Evolutionary conservation across 2,113 vertebrate species (phyloP).

Genomic region (Pandion haliaetus): DNA sequence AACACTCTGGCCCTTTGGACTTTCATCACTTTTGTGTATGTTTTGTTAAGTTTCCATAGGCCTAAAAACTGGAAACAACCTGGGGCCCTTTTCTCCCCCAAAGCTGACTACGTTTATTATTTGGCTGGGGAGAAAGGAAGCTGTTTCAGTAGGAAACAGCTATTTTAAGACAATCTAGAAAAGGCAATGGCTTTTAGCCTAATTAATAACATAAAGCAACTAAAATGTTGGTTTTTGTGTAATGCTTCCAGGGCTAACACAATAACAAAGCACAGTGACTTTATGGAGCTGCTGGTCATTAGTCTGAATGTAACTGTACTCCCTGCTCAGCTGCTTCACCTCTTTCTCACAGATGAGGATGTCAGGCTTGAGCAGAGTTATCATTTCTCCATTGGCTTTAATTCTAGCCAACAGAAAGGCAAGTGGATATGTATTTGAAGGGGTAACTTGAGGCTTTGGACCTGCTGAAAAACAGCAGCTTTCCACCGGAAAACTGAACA

Average conservation of each 20-base stretch:
- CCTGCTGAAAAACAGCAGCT: background rate
- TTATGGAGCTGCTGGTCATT: background rate
- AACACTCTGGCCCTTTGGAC: background rate
- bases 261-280: background rate
- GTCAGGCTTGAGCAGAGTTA: background rate
- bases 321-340: background rate
- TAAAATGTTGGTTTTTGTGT: background rate
- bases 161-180: background rate
- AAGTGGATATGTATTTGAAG: background rate
- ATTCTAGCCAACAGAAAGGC: background rate
- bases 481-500: background rate
- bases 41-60: slow-evolving; percentile 2
- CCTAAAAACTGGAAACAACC: background rate
- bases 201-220: slow-evolving; percentile 32
- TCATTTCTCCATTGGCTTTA: background rate
- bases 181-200: background rate
- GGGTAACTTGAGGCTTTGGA: background rate
- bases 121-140: background rate
- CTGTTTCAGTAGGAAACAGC: background rate
- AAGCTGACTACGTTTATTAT: background rate
- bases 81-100: background rate
- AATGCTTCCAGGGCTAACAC: background rate
- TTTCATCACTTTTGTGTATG: background rate
- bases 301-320: background rate
- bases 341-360: background rate